Conservation (phyloP, 1,140 invertebrate genomes). For the Prorops nasuta region DNA sequence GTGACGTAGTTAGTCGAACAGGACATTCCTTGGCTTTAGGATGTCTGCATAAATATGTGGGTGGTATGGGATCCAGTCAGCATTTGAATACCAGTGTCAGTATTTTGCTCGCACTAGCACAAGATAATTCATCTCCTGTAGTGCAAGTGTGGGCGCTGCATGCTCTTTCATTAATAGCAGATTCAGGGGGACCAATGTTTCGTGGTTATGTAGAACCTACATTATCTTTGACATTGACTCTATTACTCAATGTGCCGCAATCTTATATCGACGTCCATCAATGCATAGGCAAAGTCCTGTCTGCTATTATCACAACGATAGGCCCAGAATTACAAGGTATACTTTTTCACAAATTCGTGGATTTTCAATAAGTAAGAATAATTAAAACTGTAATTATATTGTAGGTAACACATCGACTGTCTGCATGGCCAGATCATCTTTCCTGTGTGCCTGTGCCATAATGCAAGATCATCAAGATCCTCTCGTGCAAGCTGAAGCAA, state of each 20-base stretch:
- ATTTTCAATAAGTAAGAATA: slow-evolving; percentile 12
- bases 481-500: slow-evolving; percentile 92
- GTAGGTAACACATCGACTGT: slow-evolving; percentile 67
- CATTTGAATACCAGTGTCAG: slow-evolving; percentile 92
- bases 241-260: slow-evolving; percentile 85
- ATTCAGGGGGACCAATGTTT: slow-evolving; percentile 98
- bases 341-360: slow-evolving; percentile 3
- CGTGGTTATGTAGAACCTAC: slow-evolving; percentile 94
- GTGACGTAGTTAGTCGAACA: slow-evolving; percentile 85
- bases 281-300: slow-evolving; percentile 90
- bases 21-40: slow-evolving; percentile 92
- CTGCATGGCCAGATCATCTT: slow-evolving; percentile 73
- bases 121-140: slow-evolving; percentile 85
- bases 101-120: slow-evolving; percentile 89
- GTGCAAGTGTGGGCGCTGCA: slow-evolving; percentile 97
- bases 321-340: slow-evolving; percentile 93
- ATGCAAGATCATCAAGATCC: slow-evolving; percentile 90
- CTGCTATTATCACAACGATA: slow-evolving; percentile 94
- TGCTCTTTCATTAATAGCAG: slow-evolving; percentile 91
- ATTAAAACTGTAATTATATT: slow-evolving; percentile 14
- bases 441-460: slow-evolving; percentile 86
- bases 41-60: slow-evolving; percentile 86
- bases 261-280: slow-evolving; percentile 91
- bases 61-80: slow-evolving; percentile 87
- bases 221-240: slow-evolving; percentile 82